Evolutionary conservation across 2,797 vertebrate species (phyloP).

Genomic region (Malurus splendens): DNA sequence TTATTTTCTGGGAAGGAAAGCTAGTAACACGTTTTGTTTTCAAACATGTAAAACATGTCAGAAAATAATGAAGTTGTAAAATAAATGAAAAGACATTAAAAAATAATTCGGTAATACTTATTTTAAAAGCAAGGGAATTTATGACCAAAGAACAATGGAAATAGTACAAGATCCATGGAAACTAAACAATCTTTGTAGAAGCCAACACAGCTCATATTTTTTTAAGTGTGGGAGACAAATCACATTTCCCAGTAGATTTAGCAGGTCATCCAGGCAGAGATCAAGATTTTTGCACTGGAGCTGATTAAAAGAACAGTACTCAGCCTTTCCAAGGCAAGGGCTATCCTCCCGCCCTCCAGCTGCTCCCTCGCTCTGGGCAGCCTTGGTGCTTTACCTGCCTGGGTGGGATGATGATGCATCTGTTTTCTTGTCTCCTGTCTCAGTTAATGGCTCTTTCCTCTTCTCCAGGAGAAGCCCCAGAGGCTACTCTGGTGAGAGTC

Average conservation of each 20-base stretch:
- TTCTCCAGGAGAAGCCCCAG: neutral
- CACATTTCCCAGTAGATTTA: neutral
- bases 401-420: neutral
- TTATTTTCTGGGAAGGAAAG: neutral
- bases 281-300: neutral
- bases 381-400: fast-evolving
- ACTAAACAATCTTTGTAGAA: neutral
- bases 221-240: neutral
- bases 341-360: neutral
- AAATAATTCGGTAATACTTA: neutral
- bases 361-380: neutral
- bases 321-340: neutral
- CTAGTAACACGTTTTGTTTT: neutral
- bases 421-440: neutral
- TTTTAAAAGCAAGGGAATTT: constrained; percentile 7
- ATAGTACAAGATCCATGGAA: neutral
- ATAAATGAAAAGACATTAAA: neutral
- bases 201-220: neutral
- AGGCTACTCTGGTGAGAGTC: neutral
- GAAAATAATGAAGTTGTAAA: constrained; percentile 10
- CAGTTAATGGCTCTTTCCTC: neutral
- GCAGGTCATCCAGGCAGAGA: neutral
- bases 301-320: neutral
- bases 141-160: neutral
- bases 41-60: neutral